phyloP scores from a whole-genome alignment of 2,113 vertebrate genomes.

The Todiramphus saurophagus region DNA sequence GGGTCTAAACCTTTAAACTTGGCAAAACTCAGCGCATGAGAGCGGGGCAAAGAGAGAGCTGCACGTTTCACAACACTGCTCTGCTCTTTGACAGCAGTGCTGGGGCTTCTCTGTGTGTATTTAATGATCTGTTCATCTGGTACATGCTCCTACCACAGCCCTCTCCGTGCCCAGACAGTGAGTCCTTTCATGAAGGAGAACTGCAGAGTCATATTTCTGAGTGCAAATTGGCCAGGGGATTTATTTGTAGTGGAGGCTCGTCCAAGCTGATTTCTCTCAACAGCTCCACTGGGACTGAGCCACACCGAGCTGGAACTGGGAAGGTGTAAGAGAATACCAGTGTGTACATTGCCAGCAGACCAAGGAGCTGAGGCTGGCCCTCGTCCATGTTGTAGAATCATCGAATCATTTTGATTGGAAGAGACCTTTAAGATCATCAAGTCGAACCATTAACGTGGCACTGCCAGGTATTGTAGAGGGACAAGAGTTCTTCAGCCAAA shows the following conservation, averaged over 20 bases:
- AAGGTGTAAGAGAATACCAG: background rate
- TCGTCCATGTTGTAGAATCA: background rate
- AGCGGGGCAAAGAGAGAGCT: background rate
- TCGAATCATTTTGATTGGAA: background rate
- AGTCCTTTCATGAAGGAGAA: conserved; percentile 66
- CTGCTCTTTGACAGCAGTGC: background rate
- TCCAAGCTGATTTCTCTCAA: conserved; percentile 10
- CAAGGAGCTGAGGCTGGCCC: background rate
- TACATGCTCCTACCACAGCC: background rate
- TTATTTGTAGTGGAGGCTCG: conserved; percentile 40
- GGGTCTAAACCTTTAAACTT: background rate
- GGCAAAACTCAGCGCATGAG: background rate
- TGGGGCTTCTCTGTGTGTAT: background rate
- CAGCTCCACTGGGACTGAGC: background rate
- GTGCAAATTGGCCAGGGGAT: conserved; percentile 17
- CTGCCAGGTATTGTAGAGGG: background rate
- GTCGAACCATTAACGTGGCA: background rate
- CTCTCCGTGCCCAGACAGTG: conserved; percentile 43
- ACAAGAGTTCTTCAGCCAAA: background rate
- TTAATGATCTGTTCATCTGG: background rate
- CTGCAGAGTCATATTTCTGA: conserved; percentile 68
- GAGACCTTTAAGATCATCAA: background rate
- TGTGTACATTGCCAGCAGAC: background rate
- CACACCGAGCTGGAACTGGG: background rate
- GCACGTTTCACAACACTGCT: background rate